Base-by-base conservation (phyloP, 1,140 invertebrate genomes). In the Musca domestica region DNA sequence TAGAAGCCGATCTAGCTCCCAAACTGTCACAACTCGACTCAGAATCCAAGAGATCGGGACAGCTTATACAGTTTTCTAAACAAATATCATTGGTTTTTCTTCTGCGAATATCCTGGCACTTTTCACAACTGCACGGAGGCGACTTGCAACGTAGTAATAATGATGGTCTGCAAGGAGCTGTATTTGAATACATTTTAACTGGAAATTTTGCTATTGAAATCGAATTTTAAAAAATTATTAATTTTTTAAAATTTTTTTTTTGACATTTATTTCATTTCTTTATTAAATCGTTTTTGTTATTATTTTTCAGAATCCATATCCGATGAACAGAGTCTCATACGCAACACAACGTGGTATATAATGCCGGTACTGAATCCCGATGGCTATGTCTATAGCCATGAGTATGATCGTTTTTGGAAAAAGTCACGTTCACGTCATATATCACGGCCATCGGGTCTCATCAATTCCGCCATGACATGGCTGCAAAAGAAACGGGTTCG, bases 341-440 rank as follows among this genome's bases (percentile, higher is more conserved):
- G 72, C 3, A 80, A 81, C 46, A 80, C 77, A 22, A 80, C 77
- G 72, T 94, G 92, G 88, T 88, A 89, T 75, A 87, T 95, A 46
- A 82, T 94, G 73, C 91, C 92, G 0, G 85, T 92, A 10, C 81
- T 87, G 17, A 94, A 94, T 84, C 92, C 92, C 0, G 92, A 94
- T 76, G 92, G 92, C 1, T 93, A 93, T 76, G 90, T 91, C 71
- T 92, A 88, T 74, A 89, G 89, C 64, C 90, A 91, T 74, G 88
- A 86, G 76, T 85, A 86, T 76, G 86, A 92, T 76, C 84, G 90
- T 2, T 84, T 93, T n/a, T 94, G 92, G 92, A 85, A 88, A 58
- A 94, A 94, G 83, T 93, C 90, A 6, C 83, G 90, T 23, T 89
- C 88, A 19, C 84, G 83, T 67, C 83, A 85, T 48, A 67, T 74